phyloP scores from a whole-genome alignment of 1,140 invertebrate species.

The Bombus ignitus region DNA sequence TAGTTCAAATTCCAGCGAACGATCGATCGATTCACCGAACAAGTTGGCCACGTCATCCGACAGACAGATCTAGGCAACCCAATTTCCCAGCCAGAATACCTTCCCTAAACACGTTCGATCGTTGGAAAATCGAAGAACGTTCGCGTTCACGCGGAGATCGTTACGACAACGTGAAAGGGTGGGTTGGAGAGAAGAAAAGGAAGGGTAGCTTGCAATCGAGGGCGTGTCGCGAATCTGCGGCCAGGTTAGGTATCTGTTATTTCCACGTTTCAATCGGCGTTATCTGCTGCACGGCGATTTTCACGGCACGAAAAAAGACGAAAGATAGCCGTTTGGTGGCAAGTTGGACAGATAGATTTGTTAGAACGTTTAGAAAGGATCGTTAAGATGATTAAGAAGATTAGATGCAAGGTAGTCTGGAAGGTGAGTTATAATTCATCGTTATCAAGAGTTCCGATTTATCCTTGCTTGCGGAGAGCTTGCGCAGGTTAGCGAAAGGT shows the following conservation, averaged over 20 bases:
- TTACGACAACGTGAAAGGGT: neutral
- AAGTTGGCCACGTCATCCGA: neutral
- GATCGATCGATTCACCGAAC: neutral
- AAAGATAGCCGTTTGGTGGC: neutral
- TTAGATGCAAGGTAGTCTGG: neutral
- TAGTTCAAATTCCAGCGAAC: no score
- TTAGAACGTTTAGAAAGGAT: neutral
- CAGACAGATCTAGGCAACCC: neutral
- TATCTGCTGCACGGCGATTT: neutral
- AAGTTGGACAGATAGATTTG: neutral
- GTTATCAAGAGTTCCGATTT: constrained; percentile 22
- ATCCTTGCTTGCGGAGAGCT: constrained; percentile 24
- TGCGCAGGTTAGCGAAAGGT: constrained; percentile 45
- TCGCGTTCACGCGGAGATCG: neutral
- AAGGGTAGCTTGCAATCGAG: constrained; percentile 38
- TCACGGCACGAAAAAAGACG: neutral
- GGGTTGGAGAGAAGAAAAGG: neutral
- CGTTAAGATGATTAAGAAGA: neutral
- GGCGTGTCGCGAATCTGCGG: constrained; percentile 52
- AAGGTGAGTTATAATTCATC: neutral
- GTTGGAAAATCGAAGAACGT: neutral
- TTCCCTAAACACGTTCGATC: neutral
- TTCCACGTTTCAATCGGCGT: neutral
- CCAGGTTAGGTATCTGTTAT: neutral
- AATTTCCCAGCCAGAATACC: neutral